Base-by-base conservation (phyloP, 2,113 vertebrate genomes). In the Gasterosteus aculeatus region DNA sequence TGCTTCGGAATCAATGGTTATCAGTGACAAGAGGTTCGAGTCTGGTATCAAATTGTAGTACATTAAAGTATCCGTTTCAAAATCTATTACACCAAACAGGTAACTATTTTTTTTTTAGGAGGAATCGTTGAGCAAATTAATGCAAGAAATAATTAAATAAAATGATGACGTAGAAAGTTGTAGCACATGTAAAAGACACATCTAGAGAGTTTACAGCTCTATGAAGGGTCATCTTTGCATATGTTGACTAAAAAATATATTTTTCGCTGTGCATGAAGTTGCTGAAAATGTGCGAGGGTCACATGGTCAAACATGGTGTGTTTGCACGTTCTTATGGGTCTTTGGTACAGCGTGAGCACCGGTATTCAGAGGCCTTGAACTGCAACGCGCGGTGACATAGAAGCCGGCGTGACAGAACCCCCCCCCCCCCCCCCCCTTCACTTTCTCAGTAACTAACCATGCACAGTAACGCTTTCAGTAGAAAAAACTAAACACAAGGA, bases 341-440 rank as follows among this genome's bases (percentile, higher is more conserved):
- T 94, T 94, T 94, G 93, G 94, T 94, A 91, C 80, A 70, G 89
- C 62, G 68, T 68, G 75, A 91, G 87, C 88, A 88, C 82, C 77
- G 47, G 60, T 59, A 90, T 87, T 63, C 72, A 82, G 69, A 88
- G 74, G 60, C 69, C 62, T 81, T 65, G 29, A 57, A 80, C 31
- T 69, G 75, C 72, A 79, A 69, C 5, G 35, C 29, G n/a, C 5
- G 9, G 72, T 86, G 74, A 79, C 60, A 76, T 29, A 68, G 29
- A 82, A 81, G 78, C 59, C 78, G 51, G n/a, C 64, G 26, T 74
- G 72, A 80, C 69, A 72, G 74, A 65, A n/a, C n/a, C n/a, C n/a
- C n/a, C n/a, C n/a, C n/a, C n/a, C n/a, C n/a, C n/a, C 22, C 2
- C 31, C 47, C 56, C 38, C 72, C 75, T 60, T 56, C 29, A 49